Evolutionary conservation across 1,140 invertebrate species (phyloP), one percentile per base, ranked within the genome.

Genomic region (Aphelenchoides avenae): DNA sequence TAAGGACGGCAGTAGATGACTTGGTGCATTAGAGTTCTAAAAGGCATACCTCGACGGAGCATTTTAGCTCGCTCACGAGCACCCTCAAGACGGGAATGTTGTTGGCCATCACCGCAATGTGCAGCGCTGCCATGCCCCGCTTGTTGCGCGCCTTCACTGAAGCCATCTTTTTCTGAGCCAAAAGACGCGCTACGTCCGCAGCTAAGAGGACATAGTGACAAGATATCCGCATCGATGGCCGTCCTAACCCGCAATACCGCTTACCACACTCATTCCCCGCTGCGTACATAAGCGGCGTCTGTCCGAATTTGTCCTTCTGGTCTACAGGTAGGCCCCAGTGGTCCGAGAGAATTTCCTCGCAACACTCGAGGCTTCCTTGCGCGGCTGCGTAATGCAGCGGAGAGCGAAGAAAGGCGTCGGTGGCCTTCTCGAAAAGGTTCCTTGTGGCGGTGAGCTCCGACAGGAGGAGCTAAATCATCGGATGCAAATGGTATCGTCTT

Each of bases 341-440:
- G 9, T 29, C 18, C 9, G n/a, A 31, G 11, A 64, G 31, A 18
- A 64, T 20, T 34, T 47, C 22, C 20, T 64, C 64, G 29, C 61
- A 64, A 40, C 53, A 36, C 18, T 22, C 20, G 29, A 48, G 27
- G 41, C 31, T 39, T 2, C 66, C 66, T 3, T 64, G 47, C 30
- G 55, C 59, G 9, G 64, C 64, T n/a, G 64, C 66, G 46, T 71
- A 65, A 51, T 66, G 64, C 42, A 66, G 34, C 33, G 64, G 64
- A 5, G 55, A 48, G 26, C 37, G 42, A 11, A 30, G 42, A 13
- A 49, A 47, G 24, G 29, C 31, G 13, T 63, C 61, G 33, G 26
- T 39, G 31, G 30, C 26, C 9, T 40, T 31, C 24, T 27, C 31
- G 20, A 24, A 41, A 20, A 62, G 27, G 33, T 64, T 43, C 24